Evolutionary conservation across 2,888 invertebrate genomes (phyloP), one percentile per base, ranked within the genome.

Genomic region (Sesamia inferens): DNA sequence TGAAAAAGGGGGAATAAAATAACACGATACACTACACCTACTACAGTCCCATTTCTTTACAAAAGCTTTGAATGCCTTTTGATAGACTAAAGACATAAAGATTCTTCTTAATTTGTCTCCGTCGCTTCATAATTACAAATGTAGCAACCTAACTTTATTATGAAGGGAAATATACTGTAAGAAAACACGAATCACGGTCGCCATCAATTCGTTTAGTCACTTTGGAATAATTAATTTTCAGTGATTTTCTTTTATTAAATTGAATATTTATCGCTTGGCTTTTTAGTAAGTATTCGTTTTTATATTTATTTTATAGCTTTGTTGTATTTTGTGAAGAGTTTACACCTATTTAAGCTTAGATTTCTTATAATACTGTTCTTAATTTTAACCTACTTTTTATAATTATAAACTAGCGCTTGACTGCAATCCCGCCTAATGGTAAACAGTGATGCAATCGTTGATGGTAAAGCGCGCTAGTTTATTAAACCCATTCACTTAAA

Each of bases 121-220:
- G 44, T 59, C 54, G n/a, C n/a, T 68, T 72, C 57, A 70, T 70
- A 74, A 68, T 83, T 76, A 76, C 77, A 62, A 76, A 65, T 63
- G 48, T 69, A 31, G n/a, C 64, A 19, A 48, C 39, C 14, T 71
- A 58, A 73, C 71, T 71, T 69, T 62, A 62, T 81, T 75, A 79
- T 48, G 4, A 55, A 64, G 54, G 54, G 19, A 64, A 71, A 58
- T 74, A 70, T 75, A 64, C 70, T 57, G 24, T 81, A 74, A 78
- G 70, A 78, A 86, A 86, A 73, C 62, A 71, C 67, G 39, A 84
- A 70, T 84, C 82, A 86, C 71, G 54, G 51, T 69, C 47, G 39
- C 58, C 68, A 72, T 84, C 54, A 76, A 78, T 67, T 65, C 57
- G 69, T 74, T 74, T 19, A 76, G 73, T 73, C 68, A 82, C 63